A percentile compares a stretch with the other conserved stretches of the same genome.
Evolutionary conservation across 2,113 vertebrate species (phyloP).

Genomic region (Tyto alba): DNA sequence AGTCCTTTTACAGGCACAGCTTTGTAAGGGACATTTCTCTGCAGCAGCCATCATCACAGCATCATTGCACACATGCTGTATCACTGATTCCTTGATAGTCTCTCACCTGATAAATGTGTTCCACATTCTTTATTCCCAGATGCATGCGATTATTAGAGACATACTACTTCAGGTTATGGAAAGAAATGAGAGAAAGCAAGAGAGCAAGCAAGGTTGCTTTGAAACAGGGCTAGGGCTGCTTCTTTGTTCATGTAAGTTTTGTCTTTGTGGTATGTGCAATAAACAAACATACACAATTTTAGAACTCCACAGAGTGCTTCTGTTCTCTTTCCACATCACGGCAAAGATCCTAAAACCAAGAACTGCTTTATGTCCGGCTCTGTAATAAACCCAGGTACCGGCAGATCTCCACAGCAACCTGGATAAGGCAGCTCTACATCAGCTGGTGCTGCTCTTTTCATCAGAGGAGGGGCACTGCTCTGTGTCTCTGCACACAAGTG

Average conservation of each 20-base stretch:
- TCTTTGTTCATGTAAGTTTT: neutral
- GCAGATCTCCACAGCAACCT: neutral
- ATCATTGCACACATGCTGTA: neutral
- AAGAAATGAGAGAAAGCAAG: neutral
- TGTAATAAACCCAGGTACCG: neutral
- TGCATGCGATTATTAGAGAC: neutral
- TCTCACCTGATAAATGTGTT: neutral
- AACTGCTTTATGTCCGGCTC: neutral
- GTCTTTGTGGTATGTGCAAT: neutral
- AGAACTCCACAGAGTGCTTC: neutral
- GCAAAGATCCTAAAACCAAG: neutral
- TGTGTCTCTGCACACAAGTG: neutral
- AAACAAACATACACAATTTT: neutral
- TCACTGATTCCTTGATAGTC: neutral
- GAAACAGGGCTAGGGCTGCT: neutral
- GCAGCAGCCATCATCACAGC: neutral
- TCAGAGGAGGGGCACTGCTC: neutral
- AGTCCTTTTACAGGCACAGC: neutral
- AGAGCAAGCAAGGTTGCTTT: neutral
- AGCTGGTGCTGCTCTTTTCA: neutral
- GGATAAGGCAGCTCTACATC: neutral
- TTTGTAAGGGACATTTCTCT: neutral
- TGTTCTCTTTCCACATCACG: neutral
- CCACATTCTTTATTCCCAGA: neutral
- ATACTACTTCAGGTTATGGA: neutral